Evolutionary conservation across 30 jellyfish, hydroid and myxozoan genomes (phyloP), one percentile per base, ranked within the genome.

Genomic region (Sanderia malayensis): DNA sequence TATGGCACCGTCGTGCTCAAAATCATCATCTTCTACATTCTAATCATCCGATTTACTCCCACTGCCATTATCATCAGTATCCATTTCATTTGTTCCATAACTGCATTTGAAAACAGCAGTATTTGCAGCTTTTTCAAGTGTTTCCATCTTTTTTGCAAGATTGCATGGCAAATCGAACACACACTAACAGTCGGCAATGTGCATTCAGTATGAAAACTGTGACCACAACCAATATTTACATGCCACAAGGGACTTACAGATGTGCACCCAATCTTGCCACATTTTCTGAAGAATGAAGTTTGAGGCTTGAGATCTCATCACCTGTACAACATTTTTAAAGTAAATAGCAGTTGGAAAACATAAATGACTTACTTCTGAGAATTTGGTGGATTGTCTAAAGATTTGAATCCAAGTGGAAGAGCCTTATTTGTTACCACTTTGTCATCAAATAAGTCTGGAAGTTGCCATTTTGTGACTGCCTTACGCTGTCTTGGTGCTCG

Each of bases 401-500:
- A 69, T 49, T 69, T 70, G 55, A 70, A 70, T 20, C 82, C 70
- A 70, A 70, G 58, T 41, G 82, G 82, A 49, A 70, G 71, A 53
- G 47, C 32, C 70, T 70, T 47, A n/a, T 70, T n/a, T 70, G 82
- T n/a, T 6, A 45, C 82, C 11, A 70, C 22, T 17, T 70, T 70
- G 3, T 70, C 82, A 45, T 70, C 71, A 21, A 45, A 70, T 60
- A 70, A 22, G 49, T 53, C 23, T 27, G 82, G 82, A 31, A 70
- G 0, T 59, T 70, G 46, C 81, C 69, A 69, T 68, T 69, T 44
- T 9, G 70, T 37, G 68, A 69, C 29, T 2, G 52, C 13, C 31
- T 44, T 69, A 19, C 19, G 81, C 45, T 46, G 44, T 23, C 81
- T 52, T 46, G 46, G 29, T 69, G 81, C 69, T 31, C 70, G 23